Evolutionary conservation across 2,888 invertebrate genomes (phyloP), one percentile per base, ranked within the genome.

Genomic region (Dryobotodes eremita): DNA sequence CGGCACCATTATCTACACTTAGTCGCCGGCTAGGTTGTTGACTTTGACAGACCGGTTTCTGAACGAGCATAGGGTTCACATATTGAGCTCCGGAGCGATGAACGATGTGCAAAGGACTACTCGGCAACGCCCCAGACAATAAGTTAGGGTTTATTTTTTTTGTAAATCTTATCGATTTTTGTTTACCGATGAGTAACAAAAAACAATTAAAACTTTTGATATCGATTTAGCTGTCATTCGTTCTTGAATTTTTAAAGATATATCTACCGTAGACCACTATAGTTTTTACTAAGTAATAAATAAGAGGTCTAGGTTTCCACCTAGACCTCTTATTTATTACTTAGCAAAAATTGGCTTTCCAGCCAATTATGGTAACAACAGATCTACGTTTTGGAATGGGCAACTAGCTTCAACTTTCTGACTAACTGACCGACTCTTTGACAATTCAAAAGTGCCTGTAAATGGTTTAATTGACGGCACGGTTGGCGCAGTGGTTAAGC

Each of bases 31-130:
- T 77, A 69, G 86, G 85, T 85, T 75, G 69, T 79, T 83, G 85
- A 85, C 83, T 75, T 85, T 79, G 75, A 66, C 42, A 50, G 76
- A 78, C 83, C 74, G 66, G 80, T 85, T 75, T 70, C 62, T 85
- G 71, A 87, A 84, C 76, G 50, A 78, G 53, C 68, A 59, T 72
- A 74, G 65, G 48, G 68, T 71, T 77, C 50, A 71, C 26, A 72
- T 26, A 42, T 57, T 57, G 61, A 75, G 77, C 75, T 71, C 13
- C 59, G 71, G 85, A 79, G 73, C 81, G 75, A 50, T 85, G 82
- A 85, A 80, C 75, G 87, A 73, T 53, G 70, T 71, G 81, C 70
- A 71, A 72, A 83, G 57, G 50, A 76, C 62, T 64, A 53, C 31
- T 83, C 17, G 73, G 50, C 73, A 79, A 73, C 76, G 75, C 57